These are phyloP conservation scores for Mobula hypostoma DNA, from an alignment of 2,113 vertebrate genomes.

Conservation along the genomic window DNA sequence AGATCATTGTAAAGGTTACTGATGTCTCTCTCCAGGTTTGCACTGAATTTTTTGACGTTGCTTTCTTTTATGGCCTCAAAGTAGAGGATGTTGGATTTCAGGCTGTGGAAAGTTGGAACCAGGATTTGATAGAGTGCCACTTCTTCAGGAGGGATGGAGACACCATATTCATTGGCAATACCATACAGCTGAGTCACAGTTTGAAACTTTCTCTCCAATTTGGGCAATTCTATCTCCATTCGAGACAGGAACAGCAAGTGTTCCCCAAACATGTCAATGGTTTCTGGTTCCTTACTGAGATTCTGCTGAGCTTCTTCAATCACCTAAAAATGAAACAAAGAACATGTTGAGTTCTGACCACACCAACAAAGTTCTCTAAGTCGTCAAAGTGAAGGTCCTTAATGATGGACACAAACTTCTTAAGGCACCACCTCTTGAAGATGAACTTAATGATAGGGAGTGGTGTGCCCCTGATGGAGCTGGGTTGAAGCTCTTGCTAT, in stretches of 20 bases:
- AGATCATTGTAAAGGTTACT: constrained; percentile 46
- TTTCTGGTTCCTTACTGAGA: constrained; percentile 44
- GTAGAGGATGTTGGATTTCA: constrained; percentile 49
- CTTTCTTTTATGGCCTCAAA: constrained; percentile 45
- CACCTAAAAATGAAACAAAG: constrained; percentile 46
- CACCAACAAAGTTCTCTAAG: not conserved
- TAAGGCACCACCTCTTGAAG: too few relatives aligned
- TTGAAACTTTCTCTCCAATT: constrained; percentile 46
- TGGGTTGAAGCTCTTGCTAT: too few relatives aligned
- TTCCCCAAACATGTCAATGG: constrained; percentile 52
- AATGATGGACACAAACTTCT: too few relatives aligned
- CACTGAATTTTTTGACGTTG: constrained; percentile 48
- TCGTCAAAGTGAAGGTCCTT: too few relatives aligned
- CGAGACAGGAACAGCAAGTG: constrained; percentile 49
- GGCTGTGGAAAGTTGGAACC: constrained; percentile 46
- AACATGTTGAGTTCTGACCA: not conserved
- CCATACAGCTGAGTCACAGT: constrained; percentile 47
- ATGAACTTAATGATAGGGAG: too few relatives aligned
- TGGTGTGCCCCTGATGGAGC: too few relatives aligned
- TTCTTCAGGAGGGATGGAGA: constrained; percentile 50
- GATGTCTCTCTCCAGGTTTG: constrained; percentile 48
- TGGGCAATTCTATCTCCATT: constrained; percentile 44
- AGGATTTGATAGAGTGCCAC: constrained; percentile 48
- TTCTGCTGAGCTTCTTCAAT: constrained; percentile 45
- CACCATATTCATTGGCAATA: constrained; percentile 46